Conservation (phyloP, 1,140 invertebrate genomes). For the Muscidifurax raptorellus region DNA sequence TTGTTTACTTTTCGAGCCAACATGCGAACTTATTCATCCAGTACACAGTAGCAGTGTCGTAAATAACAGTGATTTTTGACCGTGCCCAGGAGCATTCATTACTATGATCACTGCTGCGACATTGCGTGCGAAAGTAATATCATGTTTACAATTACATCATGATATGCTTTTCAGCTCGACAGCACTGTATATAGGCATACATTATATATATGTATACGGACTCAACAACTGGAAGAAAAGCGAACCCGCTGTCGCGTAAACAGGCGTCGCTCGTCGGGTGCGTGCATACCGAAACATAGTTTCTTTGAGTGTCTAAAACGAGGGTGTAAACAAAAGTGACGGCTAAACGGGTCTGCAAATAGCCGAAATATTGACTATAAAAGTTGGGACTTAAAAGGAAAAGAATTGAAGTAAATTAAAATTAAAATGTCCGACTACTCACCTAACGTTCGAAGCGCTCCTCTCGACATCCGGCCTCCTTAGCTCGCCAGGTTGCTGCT, state of each 20-base stretch:
- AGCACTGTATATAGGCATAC: background rate
- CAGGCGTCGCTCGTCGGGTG: background rate
- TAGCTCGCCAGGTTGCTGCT: conserved; percentile 7
- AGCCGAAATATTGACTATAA: background rate
- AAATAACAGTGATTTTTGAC: background rate
- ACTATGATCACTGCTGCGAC: background rate
- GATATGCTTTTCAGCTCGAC: background rate
- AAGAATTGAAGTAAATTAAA: background rate
- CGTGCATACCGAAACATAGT: background rate
- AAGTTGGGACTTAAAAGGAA: background rate
- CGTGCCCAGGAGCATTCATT: background rate
- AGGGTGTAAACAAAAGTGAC: background rate
- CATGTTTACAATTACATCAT: conserved; percentile 11
- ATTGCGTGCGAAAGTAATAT: background rate
- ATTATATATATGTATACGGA: background rate
- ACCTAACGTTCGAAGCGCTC: conserved; percentile 67
- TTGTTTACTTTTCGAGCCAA: background rate
- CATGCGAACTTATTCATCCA: background rate
- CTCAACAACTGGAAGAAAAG: background rate
- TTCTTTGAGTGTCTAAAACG: background rate
- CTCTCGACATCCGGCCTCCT: conserved; percentile 59
- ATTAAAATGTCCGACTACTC: conserved; percentile 37
- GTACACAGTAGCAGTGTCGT: background rate
- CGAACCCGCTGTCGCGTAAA: conserved; percentile 9
- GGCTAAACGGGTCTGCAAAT: background rate